A percentile compares a stretch with the other conserved stretches of the same genome.
Conservation (phyloP, 1,140 invertebrate species). For the Microplitis demolitor region DNA sequence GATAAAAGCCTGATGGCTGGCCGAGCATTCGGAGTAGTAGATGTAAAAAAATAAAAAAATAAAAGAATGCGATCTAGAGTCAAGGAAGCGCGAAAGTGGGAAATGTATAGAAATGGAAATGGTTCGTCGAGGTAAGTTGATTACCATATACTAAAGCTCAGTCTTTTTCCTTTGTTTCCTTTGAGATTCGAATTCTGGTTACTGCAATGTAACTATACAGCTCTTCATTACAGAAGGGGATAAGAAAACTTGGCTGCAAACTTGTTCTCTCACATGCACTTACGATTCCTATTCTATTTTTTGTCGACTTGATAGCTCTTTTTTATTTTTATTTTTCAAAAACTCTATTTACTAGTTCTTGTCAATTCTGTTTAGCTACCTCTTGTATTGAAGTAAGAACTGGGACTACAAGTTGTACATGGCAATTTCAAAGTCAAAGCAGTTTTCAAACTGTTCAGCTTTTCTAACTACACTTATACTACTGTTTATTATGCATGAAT, state of each 20-base stretch:
- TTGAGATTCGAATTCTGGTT: conserved; percentile 1
- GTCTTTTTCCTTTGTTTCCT: conserved; percentile 6
- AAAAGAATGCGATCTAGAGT: conserved; percentile 9
- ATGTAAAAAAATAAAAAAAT: not conserved
- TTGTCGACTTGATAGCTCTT: not conserved
- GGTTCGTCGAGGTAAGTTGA: conserved; percentile 6
- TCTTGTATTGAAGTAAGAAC: not conserved
- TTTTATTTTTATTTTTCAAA: not conserved
- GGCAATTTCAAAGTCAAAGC: not conserved
- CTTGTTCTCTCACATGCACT: conserved; percentile 2
- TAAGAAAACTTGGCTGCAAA: not conserved
- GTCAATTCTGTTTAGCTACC: not conserved
- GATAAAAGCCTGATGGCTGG: conserved; percentile 14
- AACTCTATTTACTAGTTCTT: not conserved
- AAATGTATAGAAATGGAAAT: conserved; percentile 15
- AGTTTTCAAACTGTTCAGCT: not conserved
- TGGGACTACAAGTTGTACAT: not conserved
- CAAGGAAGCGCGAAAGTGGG: not conserved
- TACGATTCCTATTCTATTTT: not conserved
- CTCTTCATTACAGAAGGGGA: not conserved
- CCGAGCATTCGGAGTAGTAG: conserved; percentile 2
- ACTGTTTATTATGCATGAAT: too few species aligned
- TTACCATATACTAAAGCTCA: not conserved
- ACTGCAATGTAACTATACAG: not conserved
- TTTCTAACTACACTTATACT: not conserved